Conservation (phyloP, 1,140 invertebrate species). For the Parasteatoda tepidariorum region DNA sequence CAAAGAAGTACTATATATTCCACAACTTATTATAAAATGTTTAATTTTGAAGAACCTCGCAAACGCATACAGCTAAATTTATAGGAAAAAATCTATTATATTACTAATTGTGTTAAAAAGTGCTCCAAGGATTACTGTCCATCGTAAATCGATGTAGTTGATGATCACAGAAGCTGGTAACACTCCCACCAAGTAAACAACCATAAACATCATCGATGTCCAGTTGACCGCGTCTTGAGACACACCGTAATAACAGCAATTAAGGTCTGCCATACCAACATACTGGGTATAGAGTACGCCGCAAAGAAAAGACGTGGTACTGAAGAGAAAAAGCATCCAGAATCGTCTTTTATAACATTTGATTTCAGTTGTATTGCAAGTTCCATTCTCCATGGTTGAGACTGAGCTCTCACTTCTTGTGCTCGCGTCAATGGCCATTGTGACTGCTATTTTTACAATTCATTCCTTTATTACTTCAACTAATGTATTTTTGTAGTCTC, state of each 20-base stretch:
- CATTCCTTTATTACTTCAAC: no score
- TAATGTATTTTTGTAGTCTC: no score
- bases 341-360: constrained; percentile 74
- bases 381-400: no score
- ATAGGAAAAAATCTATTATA: no score
- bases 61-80: no score
- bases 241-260: constrained; percentile 72
- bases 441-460: no score
- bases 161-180: constrained; percentile 94
- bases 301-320: constrained; percentile 89
- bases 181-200: constrained; percentile 94
- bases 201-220: constrained; percentile 99
- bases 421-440: no score
- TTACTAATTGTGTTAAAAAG: constrained; percentile 86
- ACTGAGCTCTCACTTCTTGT: no score
- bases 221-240: constrained; percentile 83
- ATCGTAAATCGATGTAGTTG: constrained; percentile 89
- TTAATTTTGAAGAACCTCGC: no score
- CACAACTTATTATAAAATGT: no score
- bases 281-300: constrained; percentile 76
- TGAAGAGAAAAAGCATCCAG: constrained; percentile 88
- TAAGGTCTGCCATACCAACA: constrained; percentile 69
- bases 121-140: constrained; percentile 84
- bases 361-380: background rate
- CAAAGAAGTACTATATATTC: no score